Evolutionary conservation across 2,888 invertebrate species (phyloP).

Genomic region (Euplagia quadripunctaria): DNA sequence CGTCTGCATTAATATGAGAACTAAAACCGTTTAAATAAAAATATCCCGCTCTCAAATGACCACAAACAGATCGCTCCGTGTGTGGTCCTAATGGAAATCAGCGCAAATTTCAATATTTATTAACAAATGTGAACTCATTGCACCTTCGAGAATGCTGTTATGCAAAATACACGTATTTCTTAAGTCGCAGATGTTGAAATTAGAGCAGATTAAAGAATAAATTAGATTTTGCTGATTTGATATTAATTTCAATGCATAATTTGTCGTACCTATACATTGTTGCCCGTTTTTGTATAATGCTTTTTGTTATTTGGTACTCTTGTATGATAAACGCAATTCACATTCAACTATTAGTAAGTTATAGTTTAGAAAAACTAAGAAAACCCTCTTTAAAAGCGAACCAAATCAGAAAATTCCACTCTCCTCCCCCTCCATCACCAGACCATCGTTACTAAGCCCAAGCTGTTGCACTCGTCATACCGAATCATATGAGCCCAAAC

Average conservation of each 20-base stretch:
- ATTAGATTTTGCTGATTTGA: constrained; percentile 24
- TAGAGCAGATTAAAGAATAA: constrained; percentile 45
- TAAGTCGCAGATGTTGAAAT: constrained; percentile 59
- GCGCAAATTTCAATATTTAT: constrained; percentile 78
- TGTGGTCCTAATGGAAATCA: constrained; percentile 76
- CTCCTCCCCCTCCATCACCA: too few species aligned
- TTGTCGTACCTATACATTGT: background rate
- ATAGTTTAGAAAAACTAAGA: too few species aligned
- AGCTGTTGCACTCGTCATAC: too few species aligned
- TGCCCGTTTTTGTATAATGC: background rate
- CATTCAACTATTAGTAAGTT: too few species aligned
- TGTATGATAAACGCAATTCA: too few species aligned
- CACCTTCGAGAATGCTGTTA: constrained; percentile 64
- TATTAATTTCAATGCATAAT: constrained; percentile 5
- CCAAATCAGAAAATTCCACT: too few species aligned
- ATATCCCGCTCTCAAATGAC: constrained; percentile 61
- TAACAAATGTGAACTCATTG: constrained; percentile 72
- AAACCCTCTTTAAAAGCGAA: too few species aligned
- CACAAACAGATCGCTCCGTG: constrained; percentile 69
- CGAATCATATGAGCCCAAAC: too few species aligned
- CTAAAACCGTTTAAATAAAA: constrained; percentile 64
- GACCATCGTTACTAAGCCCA: too few species aligned
- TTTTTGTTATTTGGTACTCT: too few species aligned
- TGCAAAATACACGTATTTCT: constrained; percentile 60
- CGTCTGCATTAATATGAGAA: constrained; percentile 58